Evolutionary conservation across 2,888 invertebrate genomes (phyloP).

Genomic region (Ochlodes sylvanus): DNA sequence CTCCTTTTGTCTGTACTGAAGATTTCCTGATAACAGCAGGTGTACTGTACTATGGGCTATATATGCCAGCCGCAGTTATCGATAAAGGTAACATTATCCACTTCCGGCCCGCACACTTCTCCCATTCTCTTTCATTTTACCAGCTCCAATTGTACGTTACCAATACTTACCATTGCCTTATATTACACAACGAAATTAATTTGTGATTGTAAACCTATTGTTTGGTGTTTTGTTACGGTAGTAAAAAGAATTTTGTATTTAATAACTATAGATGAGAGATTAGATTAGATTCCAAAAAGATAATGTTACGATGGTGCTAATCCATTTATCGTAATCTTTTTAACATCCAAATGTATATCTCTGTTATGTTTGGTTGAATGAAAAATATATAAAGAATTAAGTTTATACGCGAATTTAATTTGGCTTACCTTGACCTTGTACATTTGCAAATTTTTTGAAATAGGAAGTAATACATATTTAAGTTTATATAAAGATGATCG

Average conservation of each 20-base stretch:
- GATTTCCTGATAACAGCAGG: too few relatives aligned
- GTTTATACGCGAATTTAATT: too few relatives aligned
- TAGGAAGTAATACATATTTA: too few relatives aligned
- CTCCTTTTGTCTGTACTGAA: too few relatives aligned
- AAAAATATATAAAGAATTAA: too few relatives aligned
- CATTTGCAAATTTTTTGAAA: too few relatives aligned
- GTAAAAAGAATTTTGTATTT: not conserved
- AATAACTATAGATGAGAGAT: not conserved
- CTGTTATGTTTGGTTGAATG: too few relatives aligned
- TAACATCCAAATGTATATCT: too few relatives aligned
- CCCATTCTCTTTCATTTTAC: constrained; percentile 14
- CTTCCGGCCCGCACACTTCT: constrained; percentile 27
- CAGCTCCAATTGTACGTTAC: constrained; percentile 1
- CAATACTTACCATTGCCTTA: not conserved
- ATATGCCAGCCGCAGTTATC: constrained; percentile 7
- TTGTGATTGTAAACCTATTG: constrained; percentile 5
- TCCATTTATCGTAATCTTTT: not conserved
- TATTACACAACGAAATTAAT: not conserved
- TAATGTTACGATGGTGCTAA: not conserved
- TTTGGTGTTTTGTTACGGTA: not conserved
- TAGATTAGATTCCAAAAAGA: not conserved
- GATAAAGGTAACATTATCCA: constrained; percentile 21
- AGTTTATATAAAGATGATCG: too few relatives aligned
- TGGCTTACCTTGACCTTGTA: too few relatives aligned
- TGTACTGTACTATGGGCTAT: not conserved